Percentiles rank a stretch among this genome's conserved stretches.
Evolutionary conservation across 2,113 vertebrate species (phyloP).

Genomic region (Dendrocopos noguchii): DNA sequence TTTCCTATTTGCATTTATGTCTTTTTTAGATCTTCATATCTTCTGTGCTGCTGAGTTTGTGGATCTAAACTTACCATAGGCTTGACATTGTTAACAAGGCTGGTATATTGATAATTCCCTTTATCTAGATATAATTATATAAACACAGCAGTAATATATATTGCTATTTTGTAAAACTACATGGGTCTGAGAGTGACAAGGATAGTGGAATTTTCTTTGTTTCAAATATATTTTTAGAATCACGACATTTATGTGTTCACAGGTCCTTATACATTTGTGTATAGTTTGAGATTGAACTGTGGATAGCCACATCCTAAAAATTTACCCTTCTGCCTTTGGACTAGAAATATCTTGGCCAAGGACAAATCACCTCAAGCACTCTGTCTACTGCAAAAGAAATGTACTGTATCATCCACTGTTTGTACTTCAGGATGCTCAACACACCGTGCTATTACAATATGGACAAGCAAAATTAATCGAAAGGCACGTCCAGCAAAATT

Average conservation of each 20-base stretch:
- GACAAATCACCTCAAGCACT: background rate
- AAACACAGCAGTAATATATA: background rate
- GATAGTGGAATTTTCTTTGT: background rate
- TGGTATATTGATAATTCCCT: background rate
- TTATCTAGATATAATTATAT: background rate
- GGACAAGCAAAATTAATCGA: background rate
- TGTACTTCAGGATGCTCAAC: background rate
- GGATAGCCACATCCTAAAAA: background rate
- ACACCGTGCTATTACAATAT: accelerated
- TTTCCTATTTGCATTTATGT: background rate
- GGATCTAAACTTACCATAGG: background rate
- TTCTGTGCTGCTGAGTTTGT: background rate
- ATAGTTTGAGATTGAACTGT: background rate
- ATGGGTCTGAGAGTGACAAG: background rate
- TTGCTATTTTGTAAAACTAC: background rate
- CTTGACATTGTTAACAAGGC: background rate
- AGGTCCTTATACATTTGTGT: background rate
- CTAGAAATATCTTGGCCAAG: background rate
- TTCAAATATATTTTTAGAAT: background rate
- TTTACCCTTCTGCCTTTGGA: background rate
- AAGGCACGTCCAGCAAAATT: background rate
- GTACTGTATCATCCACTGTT: background rate
- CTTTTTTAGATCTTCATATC: background rate
- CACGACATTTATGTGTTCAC: background rate
- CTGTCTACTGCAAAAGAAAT: background rate